phyloP scores from a whole-genome alignment of 2,797 vertebrate species.

The Muraenolepis orangiensis region DNA sequence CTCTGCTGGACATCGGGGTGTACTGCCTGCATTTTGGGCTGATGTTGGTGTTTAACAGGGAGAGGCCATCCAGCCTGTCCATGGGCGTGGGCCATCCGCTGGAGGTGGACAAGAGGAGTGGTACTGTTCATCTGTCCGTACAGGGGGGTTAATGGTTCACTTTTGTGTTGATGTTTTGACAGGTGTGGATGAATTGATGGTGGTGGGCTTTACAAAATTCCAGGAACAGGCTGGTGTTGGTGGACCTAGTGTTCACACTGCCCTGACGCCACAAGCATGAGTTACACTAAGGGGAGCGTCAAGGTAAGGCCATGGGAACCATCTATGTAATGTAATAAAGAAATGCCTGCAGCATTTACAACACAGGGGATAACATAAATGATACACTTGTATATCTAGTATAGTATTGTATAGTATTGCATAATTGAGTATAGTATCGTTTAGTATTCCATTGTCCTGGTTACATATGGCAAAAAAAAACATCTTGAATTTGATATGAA shows the following conservation, averaged over 20 bases:
- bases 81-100: slow-evolving; percentile 63
- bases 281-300: slow-evolving; percentile 69
- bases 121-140: no score
- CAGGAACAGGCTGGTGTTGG: slow-evolving; percentile 63
- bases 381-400: no score
- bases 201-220: slow-evolving; percentile 75
- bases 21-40: not conserved
- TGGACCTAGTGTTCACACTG: slow-evolving; percentile 56
- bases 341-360: no score
- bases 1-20: not conserved
- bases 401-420: no score
- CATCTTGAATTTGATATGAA: not conserved
- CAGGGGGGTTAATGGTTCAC: not conserved
- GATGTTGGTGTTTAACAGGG: slow-evolving; percentile 33
- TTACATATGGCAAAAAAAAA: no score
- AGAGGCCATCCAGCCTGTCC: slow-evolving; percentile 69
- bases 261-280: slow-evolving; percentile 60
- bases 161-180: slow-evolving; percentile 19
- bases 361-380: no score
- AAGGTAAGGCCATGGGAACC: slow-evolving; percentile 52
- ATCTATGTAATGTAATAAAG: no score
- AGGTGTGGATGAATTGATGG: slow-evolving; percentile 74
- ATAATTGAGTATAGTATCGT: no score
- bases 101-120: slow-evolving; percentile 59
- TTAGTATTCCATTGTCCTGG: not conserved